Conservation (phyloP, 1,140 invertebrate genomes). For the Agrypnia vestita region DNA sequence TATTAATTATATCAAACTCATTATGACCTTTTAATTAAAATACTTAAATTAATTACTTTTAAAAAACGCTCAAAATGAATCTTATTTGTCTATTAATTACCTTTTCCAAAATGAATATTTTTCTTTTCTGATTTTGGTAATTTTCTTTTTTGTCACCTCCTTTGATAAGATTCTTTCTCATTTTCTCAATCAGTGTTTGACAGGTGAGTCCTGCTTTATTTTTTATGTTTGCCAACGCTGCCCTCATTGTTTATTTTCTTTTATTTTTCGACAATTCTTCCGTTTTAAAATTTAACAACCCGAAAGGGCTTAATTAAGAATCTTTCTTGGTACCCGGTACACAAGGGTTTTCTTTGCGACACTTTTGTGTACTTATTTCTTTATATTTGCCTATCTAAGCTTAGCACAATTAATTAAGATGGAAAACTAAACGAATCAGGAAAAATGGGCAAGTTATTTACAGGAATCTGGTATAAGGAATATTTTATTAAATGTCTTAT, state of each 20-base stretch:
- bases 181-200: not conserved
- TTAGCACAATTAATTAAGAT: constrained; percentile 14
- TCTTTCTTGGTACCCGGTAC: not conserved
- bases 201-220: not conserved
- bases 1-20: too few species aligned
- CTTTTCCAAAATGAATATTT: too few species aligned
- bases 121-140: too few species aligned
- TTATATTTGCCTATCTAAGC: not conserved
- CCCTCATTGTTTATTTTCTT: not conserved
- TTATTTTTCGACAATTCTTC: constrained; percentile 19
- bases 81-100: too few species aligned
- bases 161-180: too few species aligned
- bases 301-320: constrained; percentile 37
- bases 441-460: too few species aligned
- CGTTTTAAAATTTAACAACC: constrained; percentile 30
- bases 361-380: constrained; percentile 17
- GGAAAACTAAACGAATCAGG: not conserved
- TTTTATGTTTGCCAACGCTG: not conserved
- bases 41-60: too few species aligned
- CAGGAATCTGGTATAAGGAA: not conserved
- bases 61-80: too few species aligned
- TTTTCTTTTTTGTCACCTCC: too few species aligned
- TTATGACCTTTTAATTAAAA: too few species aligned
- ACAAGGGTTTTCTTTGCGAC: constrained; percentile 38
- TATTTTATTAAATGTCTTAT: too few species aligned